Evolutionary conservation across 1,140 invertebrate species (phyloP), one percentile per base, ranked within the genome.

Genomic region (Caenorhabditis brenneri): DNA sequence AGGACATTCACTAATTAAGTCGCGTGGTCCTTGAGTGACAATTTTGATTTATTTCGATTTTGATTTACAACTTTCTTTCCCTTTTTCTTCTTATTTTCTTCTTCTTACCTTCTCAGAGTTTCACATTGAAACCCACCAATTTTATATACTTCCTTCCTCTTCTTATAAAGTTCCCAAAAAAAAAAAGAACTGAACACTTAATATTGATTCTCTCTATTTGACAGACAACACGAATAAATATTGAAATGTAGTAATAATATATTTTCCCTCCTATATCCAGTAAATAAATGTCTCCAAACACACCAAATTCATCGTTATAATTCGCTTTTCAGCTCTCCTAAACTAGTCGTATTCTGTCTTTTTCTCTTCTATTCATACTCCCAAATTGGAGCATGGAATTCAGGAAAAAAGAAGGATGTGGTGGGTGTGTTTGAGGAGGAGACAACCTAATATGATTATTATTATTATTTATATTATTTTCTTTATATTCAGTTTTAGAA

Each of bases 361-460:
- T n/a, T n/a, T n/a, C n/a, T n/a, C 22, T 36, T 65, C 58, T 65
- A 65, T 65, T 65, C 58, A 65, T 65, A n/a, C 16, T 24, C n/a
- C 58, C 31, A 65, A 65, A 65, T 65, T 65, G 58, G 58, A 39
- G 16, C 31, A 65, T 36, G 33, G 29, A 33, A 36, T 36, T 65
- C 31, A 36, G 22, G 33, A 65, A 24, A 39, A 36, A 65, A 65
- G 31, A 16, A 36, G 19, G n/a, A 31, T 58, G 49, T 51, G 16
- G 53, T 58, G n/a, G 10, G 58, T 24, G 58, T 65, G 24, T 55
- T 7, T 55, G 48, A 19, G 33, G 19, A 33, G 12, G 31, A 22
- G 31, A 19, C 15, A 60, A 60, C 31, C 58, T 60, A 60, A 60
- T 60, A 60, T 60, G 58, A 60, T 60, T 60, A 60, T 60, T 65